Conservation (phyloP, 2,797 vertebrate species). For the Sylvia borin region DNA sequence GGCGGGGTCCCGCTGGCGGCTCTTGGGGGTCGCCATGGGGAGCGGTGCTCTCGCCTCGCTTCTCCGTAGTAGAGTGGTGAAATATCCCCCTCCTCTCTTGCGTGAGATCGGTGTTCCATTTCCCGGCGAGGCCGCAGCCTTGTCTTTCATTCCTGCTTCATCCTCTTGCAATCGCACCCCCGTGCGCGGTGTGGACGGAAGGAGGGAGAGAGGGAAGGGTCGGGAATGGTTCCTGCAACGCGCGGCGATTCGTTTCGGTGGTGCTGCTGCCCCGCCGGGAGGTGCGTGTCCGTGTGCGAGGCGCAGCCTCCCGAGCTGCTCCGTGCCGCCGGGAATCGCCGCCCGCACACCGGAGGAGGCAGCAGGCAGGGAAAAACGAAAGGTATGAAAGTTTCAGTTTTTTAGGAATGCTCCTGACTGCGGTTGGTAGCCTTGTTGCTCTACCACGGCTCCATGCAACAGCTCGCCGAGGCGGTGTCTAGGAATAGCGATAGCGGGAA, state of each 20-base stretch:
- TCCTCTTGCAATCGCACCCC: too few species aligned
- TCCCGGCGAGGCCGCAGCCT: not conserved
- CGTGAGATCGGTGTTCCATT: slow-evolving; percentile 39
- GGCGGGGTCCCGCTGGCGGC: accelerated
- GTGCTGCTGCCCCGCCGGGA: too few species aligned
- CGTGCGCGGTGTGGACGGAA: too few species aligned
- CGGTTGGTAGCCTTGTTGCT: not conserved
- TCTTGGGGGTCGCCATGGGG: too few species aligned
- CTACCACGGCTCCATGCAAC: not conserved
- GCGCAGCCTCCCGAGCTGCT: too few species aligned
- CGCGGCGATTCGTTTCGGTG: accelerated
- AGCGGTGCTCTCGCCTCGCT: accelerated
- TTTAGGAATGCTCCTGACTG: not conserved
- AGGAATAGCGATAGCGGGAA: accelerated
- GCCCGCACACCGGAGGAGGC: too few species aligned
- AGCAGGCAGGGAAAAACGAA: accelerated
- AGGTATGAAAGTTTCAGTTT: accelerated
- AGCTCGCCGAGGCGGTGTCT: accelerated
- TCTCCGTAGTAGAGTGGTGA: not conserved
- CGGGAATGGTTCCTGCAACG: too few species aligned
- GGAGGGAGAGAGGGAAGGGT: too few species aligned
- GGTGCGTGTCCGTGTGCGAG: accelerated
- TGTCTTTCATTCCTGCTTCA: accelerated
- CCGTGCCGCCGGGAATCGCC: too few species aligned
- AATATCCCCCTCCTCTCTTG: slow-evolving; percentile 44